Conservation (phyloP, 2,888 invertebrate genomes). For the Acrobeloides nanus region DNA sequence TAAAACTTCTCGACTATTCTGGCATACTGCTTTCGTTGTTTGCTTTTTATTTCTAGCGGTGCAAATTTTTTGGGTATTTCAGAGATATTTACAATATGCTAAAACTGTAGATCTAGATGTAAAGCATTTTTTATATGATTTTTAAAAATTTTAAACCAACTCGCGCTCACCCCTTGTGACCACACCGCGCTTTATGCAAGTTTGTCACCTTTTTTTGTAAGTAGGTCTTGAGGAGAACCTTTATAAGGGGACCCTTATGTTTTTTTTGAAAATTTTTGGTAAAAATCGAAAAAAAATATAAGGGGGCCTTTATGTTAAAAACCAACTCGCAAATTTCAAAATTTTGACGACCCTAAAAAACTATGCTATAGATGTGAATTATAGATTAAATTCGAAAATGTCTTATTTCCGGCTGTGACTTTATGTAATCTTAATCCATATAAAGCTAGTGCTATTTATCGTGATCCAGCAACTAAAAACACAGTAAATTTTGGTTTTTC, state of each 20-base stretch:
- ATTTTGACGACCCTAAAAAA: too few relatives aligned
- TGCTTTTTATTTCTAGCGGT: conserved; percentile 32
- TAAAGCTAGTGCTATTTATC: conserved; percentile 44
- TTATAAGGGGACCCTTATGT: neutral
- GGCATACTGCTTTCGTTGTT: conserved; percentile 42
- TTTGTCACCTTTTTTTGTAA: too few relatives aligned
- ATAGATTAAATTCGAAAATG: conserved; percentile 53
- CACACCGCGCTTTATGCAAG: too few relatives aligned
- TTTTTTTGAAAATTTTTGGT: too few relatives aligned
- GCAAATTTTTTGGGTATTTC: conserved; percentile 42
- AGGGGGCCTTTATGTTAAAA: too few relatives aligned
- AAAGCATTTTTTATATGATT: conserved; percentile 17
- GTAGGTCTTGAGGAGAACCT: too few relatives aligned
- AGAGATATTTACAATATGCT: conserved; percentile 40
- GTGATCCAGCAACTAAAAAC: conserved; percentile 41
- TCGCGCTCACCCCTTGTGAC: too few relatives aligned
- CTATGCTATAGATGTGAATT: conserved; percentile 19
- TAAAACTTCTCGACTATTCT: conserved; percentile 38
- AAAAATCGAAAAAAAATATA: too few relatives aligned
- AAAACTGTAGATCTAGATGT: conserved; percentile 53
- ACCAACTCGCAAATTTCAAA: too few relatives aligned
- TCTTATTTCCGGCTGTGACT: conserved; percentile 51
- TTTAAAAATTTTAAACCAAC: too few relatives aligned
- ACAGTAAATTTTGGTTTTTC: conserved; percentile 25
- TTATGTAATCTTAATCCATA: conserved; percentile 53